Conservation (phyloP, 2,797 vertebrate genomes). For the Chromis chromis region DNA sequence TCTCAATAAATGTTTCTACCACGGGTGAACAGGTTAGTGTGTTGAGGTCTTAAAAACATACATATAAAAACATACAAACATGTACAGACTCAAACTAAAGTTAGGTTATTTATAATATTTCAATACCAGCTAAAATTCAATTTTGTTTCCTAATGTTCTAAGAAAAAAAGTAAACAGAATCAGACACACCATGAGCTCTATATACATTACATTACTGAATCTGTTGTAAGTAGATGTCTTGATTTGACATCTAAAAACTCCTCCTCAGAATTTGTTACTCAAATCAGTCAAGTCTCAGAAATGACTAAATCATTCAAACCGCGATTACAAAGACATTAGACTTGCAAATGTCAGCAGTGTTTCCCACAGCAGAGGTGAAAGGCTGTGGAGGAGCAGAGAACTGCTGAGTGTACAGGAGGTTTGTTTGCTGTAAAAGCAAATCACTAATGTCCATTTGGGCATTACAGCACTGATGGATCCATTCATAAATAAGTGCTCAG, state of each 20-base stretch:
- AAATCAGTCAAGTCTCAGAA: constrained; percentile 53
- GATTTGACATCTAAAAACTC: constrained; percentile 28
- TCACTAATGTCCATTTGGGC: constrained; percentile 50
- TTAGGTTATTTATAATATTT: neutral
- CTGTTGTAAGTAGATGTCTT: neutral
- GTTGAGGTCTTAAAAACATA: neutral
- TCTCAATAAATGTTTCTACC: neutral
- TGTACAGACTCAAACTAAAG: neutral
- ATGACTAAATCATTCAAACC: constrained; percentile 35
- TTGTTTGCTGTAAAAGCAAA: constrained; percentile 57
- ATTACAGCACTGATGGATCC: constrained; percentile 61
- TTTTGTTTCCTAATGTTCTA: neutral
- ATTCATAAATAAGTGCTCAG: constrained; percentile 46
- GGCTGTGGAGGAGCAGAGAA: constrained; percentile 38
- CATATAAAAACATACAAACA: neutral
- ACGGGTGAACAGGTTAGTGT: too few relatives aligned
- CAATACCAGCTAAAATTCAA: too few relatives aligned
- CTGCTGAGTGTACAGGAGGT: constrained; percentile 64
- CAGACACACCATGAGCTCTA: neutral
- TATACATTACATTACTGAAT: constrained; percentile 4
- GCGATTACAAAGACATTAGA: constrained; percentile 51
- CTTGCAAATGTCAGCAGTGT: constrained; percentile 75
- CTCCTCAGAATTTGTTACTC: constrained; percentile 56
- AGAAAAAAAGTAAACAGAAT: too few relatives aligned
- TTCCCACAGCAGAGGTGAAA: constrained; percentile 43